phyloP scores from a whole-genome alignment of 2,113 vertebrate genomes.

The Meriones unguiculatus region DNA sequence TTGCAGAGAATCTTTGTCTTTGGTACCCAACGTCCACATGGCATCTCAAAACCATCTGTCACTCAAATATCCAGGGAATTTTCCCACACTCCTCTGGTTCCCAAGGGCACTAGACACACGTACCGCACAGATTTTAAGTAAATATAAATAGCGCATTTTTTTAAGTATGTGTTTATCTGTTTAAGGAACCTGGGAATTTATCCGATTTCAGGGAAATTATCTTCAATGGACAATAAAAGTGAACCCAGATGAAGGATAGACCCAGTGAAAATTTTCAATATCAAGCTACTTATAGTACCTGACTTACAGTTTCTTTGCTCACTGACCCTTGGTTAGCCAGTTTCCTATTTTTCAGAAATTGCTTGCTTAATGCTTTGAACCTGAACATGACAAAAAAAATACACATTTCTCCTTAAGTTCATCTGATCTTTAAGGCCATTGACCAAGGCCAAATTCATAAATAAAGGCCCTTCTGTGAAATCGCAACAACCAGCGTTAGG shows the following conservation, averaged over 20 bases:
- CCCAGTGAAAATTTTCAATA: background rate
- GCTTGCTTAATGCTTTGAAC: conserved; percentile 14
- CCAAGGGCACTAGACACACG: background rate
- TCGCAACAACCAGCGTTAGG: accelerated
- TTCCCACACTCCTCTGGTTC: background rate
- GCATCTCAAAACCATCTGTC: background rate
- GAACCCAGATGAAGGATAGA: background rate
- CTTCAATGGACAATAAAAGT: background rate
- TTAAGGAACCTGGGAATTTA: background rate
- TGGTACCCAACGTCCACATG: background rate
- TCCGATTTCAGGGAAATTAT: background rate
- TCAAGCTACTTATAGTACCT: background rate
- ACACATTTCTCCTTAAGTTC: background rate
- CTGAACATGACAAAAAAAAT: background rate
- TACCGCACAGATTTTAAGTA: background rate
- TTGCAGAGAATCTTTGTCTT: background rate
- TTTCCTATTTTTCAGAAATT: conserved; percentile 41
- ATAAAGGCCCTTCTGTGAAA: background rate
- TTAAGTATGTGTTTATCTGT: background rate
- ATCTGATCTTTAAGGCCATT: background rate
- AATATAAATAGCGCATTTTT: background rate
- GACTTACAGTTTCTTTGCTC: background rate
- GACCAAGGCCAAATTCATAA: background rate
- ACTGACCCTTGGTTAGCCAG: background rate
- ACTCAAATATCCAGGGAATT: background rate